Evolutionary conservation across 2,797 vertebrate species (phyloP), one percentile per base, ranked within the genome.

Genomic region (Halcyon smyrnensis): DNA sequence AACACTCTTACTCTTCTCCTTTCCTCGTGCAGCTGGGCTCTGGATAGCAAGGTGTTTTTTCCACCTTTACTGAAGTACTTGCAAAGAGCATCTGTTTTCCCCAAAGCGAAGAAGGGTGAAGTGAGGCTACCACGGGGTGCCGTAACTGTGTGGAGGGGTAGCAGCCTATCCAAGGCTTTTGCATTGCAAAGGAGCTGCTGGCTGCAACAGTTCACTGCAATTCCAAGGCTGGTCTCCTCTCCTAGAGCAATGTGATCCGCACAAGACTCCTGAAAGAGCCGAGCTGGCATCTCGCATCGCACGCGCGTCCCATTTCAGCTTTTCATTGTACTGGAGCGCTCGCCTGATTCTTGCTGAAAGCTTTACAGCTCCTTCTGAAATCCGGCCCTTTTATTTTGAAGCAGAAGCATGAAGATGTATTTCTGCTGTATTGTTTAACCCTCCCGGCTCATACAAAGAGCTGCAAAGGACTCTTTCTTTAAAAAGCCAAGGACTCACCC

Each of bases 281-380:
- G 82, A 96, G 91, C 84, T 70, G 91, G 93, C 67, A 84, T 73
- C 57, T 83, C 25, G 78, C 91, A 74, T 45, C 62, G 68, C 0
- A 0, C 45, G 73, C 50, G 85, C 82, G 67, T 62, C 91, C 92
- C 87, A 74, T 93, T 76, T 87, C 64, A 95, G 76, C 83, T 87
- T 96, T 95, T 84, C 84, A 45, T 87, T 93, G 91, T 34, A 76
- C 75, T 60, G 53, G 14, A 73, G 57, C n/a, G 78, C 87, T 95
- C 0, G 3, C 50, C 71, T 60, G 86, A 91, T 75, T 87, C 65
- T 50, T 84, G 83, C 32, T 75, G 77, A 95, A 96, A 95, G 57
- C 37, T 90, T 95, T 82, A 90, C 34, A 54, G 63, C 32, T 69
- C n/a, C 46, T 76, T 87, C 75, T 90, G 91, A 95, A 96, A 95